Base-by-base conservation (phyloP, 1,140 invertebrate species). In the Cydia amplana region DNA sequence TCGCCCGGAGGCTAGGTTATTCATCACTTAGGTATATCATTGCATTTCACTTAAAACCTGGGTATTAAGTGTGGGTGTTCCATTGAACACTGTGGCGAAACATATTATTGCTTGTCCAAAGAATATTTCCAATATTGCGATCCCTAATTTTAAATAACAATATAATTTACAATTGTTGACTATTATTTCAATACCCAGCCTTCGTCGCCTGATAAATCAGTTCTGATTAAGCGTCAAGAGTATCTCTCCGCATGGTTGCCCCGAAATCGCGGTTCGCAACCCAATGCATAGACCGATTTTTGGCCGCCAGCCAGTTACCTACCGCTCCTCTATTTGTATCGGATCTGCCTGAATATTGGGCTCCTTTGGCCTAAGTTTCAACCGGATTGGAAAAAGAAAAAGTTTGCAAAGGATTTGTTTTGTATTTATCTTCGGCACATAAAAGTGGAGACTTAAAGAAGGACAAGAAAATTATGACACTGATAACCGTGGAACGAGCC, bases 181-280 rank as follows among this genome's bases (percentile, higher is more conserved):
- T 46, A 43, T 46, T 46, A 46, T 16, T 46, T 46, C 43, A 46
- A 51, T 18, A 51, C 1, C n/a, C 49, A n/a, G 49, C 49, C 16
- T 51, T 51, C 55, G 20, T 60, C n/a, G 25, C 36, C 36, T 36
- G 32, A 70, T 70, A 36, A 70, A 70, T 40, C 65, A 70, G 9
- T 14, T 40, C 32, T 70, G 65, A 70, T 36, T 70, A 36, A 70
- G 25, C n/a, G n/a, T 70, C 65, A 70, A 70, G 65, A 70, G 65
- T 70, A 70, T 70, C 65, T 70, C 64, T 36, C 32, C 32, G 32
- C 65, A 70, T 36, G 65, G 32, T n/a, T 40, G 65, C 64, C 4
- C 28, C 4, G 14, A 65, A 65, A 70, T 36, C 65, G 65, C 36
- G 65, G 28, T 36, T 36, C 28, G n/a, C 65, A 40, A 18, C 10